These are phyloP conservation scores for Xiphophorus birchmanni DNA, from an alignment of 2,797 vertebrate species.

Conservation along the genomic window DNA sequence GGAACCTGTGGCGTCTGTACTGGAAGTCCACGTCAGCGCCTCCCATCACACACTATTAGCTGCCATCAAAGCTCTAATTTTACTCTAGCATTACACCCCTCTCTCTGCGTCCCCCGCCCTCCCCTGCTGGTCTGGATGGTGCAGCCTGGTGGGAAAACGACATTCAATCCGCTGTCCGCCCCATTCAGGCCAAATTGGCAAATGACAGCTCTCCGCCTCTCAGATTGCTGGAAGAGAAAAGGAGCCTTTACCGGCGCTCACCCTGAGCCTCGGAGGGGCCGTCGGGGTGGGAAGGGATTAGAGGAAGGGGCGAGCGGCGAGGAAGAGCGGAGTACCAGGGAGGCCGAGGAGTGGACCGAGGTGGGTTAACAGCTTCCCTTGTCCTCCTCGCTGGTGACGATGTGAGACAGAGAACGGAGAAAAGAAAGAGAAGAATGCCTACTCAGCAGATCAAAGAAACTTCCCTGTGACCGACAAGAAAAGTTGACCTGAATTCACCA, in stretches of 20 bases:
- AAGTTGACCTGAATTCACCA: slow-evolving; percentile 68
- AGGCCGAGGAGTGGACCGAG: slow-evolving; percentile 53
- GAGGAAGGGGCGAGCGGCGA: slow-evolving; percentile 31
- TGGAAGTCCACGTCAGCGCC: slow-evolving; percentile 83
- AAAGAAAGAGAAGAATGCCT: slow-evolving; percentile 63
- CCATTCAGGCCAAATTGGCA: slow-evolving; percentile 89
- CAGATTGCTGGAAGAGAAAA: slow-evolving; percentile 82
- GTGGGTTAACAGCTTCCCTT: slow-evolving; percentile 74
- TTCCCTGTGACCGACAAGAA: slow-evolving; percentile 50
- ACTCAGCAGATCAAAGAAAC: slow-evolving; percentile 73
- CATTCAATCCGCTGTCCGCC: slow-evolving; percentile 87
- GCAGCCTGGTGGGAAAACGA: slow-evolving; percentile 92
- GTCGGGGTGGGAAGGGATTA: slow-evolving; percentile 37
- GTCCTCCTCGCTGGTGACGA: slow-evolving; percentile 52
- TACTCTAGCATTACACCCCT: slow-evolving; percentile 86
- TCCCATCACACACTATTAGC: slow-evolving; percentile 87
- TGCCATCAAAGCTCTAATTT: slow-evolving; percentile 89
- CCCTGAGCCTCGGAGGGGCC: slow-evolving; percentile 46
- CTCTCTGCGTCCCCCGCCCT: slow-evolving; percentile 74
- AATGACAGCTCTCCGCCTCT: slow-evolving; percentile 90
- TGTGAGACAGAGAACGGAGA: slow-evolving; percentile 64
- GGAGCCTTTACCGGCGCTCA: slow-evolving; percentile 62
- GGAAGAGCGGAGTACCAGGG: slow-evolving; percentile 31
- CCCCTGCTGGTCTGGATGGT: slow-evolving; percentile 83
- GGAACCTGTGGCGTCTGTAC: slow-evolving; percentile 78